Evolutionary conservation across 2,888 invertebrate genomes (phyloP).

Genomic region (Tethea ocularis): DNA sequence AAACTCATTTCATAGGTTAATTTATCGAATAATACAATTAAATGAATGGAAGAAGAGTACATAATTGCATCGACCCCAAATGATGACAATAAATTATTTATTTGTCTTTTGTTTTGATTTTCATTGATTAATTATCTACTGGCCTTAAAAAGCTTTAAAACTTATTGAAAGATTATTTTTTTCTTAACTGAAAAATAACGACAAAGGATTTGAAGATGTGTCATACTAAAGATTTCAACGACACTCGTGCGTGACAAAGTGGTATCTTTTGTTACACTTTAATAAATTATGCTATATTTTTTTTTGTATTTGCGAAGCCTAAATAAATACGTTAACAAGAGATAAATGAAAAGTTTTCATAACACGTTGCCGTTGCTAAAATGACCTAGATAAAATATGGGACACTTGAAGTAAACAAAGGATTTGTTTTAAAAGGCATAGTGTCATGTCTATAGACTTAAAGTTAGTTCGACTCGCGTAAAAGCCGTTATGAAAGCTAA

Average conservation of each 20-base stretch:
- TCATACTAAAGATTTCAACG: slow-evolving; percentile 1
- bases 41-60: too few species aligned
- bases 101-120: too few species aligned
- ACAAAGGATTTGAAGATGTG: not conserved
- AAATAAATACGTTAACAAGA: slow-evolving; percentile 3
- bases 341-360: not conserved
- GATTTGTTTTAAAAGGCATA: slow-evolving; percentile 15
- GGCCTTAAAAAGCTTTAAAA: too few species aligned
- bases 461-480: slow-evolving; percentile 10
- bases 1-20: too few species aligned
- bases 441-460: slow-evolving; percentile 10
- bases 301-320: not conserved
- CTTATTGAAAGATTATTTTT: too few species aligned
- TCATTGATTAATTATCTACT: too few species aligned
- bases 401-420: slow-evolving; percentile 4
- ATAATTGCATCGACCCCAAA: too few species aligned
- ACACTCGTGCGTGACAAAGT: not conserved
- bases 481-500: slow-evolving; percentile 28
- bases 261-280: too few species aligned
- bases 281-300: not conserved
- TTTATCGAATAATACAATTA: too few species aligned
- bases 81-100: too few species aligned
- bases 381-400: slow-evolving; percentile 5
- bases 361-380: slow-evolving; percentile 1
- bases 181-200: not conserved